Conservation (phyloP, 2,113 vertebrate genomes). For the Cinclus mexicanus region DNA sequence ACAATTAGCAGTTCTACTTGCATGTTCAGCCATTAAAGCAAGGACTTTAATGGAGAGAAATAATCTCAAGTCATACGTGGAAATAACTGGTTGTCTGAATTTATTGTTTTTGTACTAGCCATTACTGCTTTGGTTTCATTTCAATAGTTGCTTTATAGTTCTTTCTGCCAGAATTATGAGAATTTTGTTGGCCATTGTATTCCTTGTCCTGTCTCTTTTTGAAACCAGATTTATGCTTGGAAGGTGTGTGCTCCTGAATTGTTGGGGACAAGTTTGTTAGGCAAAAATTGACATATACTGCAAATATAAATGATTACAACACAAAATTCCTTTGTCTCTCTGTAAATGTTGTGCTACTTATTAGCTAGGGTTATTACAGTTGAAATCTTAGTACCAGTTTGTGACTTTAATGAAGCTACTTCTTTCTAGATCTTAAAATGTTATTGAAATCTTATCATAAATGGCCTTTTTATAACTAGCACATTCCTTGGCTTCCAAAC, state of each 20-base stretch:
- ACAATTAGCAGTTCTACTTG: neutral
- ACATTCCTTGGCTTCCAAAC: constrained; percentile 54
- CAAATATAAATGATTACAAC: neutral
- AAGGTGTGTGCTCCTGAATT: neutral
- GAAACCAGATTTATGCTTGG: neutral
- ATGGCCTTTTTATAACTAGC: constrained; percentile 55
- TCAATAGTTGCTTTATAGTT: neutral
- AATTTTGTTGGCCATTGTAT: neutral
- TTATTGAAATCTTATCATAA: constrained; percentile 41
- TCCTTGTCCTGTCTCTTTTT: neutral
- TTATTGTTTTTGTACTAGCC: neutral
- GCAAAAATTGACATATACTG: neutral
- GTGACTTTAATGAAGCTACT: constrained; percentile 14
- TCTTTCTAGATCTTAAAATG: constrained; percentile 41
- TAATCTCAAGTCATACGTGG: neutral
- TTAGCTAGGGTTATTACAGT: constrained; percentile 26
- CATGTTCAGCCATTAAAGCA: neutral
- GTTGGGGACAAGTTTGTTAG: neutral
- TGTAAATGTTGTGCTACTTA: neutral
- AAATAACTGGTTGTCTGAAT: neutral
- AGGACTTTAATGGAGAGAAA: neutral
- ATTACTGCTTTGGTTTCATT: neutral
- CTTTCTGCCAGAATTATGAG: neutral
- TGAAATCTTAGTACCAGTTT: neutral
- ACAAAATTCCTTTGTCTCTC: neutral